phyloP scores from a whole-genome alignment of 2,888 invertebrate genomes.

The Drosophila dives region DNA sequence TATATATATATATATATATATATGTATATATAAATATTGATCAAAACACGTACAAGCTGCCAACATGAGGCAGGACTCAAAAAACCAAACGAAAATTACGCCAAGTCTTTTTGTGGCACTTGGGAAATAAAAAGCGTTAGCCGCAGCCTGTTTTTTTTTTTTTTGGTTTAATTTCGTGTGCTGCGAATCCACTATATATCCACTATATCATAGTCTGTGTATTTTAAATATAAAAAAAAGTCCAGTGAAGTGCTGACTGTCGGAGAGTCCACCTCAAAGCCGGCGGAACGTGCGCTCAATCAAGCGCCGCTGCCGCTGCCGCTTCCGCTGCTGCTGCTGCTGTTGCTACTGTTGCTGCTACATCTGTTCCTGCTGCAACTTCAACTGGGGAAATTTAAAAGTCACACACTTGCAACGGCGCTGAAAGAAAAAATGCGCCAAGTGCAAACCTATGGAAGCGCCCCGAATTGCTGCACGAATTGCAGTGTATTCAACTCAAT shows the following conservation, averaged over 20 bases:
- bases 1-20: background rate
- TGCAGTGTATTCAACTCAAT: conserved; percentile 6
- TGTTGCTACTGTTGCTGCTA: conserved; percentile 45
- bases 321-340: conserved; percentile 14
- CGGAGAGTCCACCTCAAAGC: conserved; percentile 52
- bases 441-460: conserved; percentile 44
- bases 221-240: conserved; percentile 59
- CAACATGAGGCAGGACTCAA: conserved; percentile 1
- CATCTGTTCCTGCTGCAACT: conserved; percentile 17
- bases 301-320: conserved; percentile 65
- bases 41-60: conserved; percentile 57
- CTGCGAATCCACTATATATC: conserved; percentile 12
- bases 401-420: conserved; percentile 52
- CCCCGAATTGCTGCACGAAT: conserved; percentile 20
- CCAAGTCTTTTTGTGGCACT: conserved; percentile 44
- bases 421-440: conserved; percentile 39
- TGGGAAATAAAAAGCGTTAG: conserved; percentile 73
- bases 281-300: conserved; percentile 77
- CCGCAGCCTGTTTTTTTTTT: conserved; percentile 11
- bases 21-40: conserved; percentile 14
- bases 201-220: conserved; percentile 27
- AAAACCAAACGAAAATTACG: conserved; percentile 64
- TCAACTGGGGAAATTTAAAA: conserved; percentile 78
- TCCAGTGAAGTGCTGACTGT: conserved; percentile 46
- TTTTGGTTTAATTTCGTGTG: conserved; percentile 56